phyloP scores from a whole-genome alignment of 2,797 vertebrate genomes.

The Microcaecilia unicolor region DNA sequence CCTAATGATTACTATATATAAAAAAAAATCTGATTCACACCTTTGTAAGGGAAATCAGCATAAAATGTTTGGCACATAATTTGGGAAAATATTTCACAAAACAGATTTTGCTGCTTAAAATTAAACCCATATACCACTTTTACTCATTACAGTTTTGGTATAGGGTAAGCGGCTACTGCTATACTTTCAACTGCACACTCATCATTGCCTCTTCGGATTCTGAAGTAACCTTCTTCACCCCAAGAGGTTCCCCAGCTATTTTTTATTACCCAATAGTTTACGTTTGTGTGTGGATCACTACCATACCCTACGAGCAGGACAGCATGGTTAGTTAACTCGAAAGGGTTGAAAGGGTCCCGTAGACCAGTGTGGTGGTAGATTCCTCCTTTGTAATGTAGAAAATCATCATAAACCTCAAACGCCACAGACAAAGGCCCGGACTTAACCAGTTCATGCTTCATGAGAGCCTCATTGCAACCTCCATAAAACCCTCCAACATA shows the following conservation, averaged over 20 bases:
- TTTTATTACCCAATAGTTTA: conserved; percentile 88
- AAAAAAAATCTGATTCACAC: too few species aligned
- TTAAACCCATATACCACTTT: too few species aligned
- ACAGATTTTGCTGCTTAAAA: too few species aligned
- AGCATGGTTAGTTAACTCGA: conserved; percentile 89
- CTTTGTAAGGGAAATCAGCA: too few species aligned
- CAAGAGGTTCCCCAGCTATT: conserved; percentile 86
- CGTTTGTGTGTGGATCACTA: conserved; percentile 54
- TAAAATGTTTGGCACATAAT: too few species aligned
- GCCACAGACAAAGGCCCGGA: conserved; percentile 77
- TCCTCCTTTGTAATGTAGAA: conserved; percentile 73
- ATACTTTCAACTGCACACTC: conserved; percentile 93
- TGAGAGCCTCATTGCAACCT: conserved; percentile 81
- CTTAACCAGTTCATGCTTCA: conserved; percentile 82
- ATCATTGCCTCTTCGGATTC: conserved; percentile 79
- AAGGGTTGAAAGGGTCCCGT: conserved; percentile 71
- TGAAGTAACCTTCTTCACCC: conserved; percentile 87
- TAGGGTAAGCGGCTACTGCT: conserved; percentile 64
- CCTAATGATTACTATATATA: too few species aligned
- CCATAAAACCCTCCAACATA: conserved; percentile 95
- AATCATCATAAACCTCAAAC: conserved; percentile 85
- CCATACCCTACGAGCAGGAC: conserved; percentile 90
- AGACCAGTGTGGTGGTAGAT: conserved; percentile 89
- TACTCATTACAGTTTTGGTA: conserved; percentile 60
- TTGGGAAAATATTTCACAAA: too few species aligned